Base-by-base conservation (phyloP, 2,888 invertebrate genomes). In the Incurvaria masculella region DNA sequence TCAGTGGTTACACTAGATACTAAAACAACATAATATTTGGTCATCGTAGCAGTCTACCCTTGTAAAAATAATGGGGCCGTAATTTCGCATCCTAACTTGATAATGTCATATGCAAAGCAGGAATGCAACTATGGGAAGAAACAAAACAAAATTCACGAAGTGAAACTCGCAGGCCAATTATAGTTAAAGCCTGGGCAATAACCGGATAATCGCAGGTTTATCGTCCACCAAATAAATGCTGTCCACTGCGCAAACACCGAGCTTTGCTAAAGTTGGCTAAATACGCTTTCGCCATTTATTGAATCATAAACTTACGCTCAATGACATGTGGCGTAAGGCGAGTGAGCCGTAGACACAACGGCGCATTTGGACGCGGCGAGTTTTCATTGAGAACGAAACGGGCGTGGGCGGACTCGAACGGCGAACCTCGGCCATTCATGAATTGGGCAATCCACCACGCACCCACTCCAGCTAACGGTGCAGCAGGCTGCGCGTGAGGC, bases 351-450 rank as follows among this genome's bases (percentile, higher is more conserved):
- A 66, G 70, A 69, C 69, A 64, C 56, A 51, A 57, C 55, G 68
- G 64, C 68, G 68, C 64, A 61, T 67, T 64, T 64, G 62, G 63
- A 61, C 63, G 67, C 66, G 23, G 23, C 23, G 67, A 68, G 65
- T 68, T 69, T 67, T 68, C 74, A 74, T 73, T 73, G 72, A 71
- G 50, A n/a, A 16, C 33, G 8, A 4, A n/a, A 6, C 11, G 46
- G 46, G 49, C 59, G 76, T 76, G 62, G 74, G 75, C 65, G 73
- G 61, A 69, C 71, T 54, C 47, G 69, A 57, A 33, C 23, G 11
- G 33, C 56, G 55, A 66, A 60, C 67, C 42, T 64, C 60, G 61
- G 67, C 67, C 76, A 76, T 76, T 76, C 76, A 76, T 73, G 68
- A 64, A 67, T 75, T 75, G 72, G 70, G 72, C 68, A 74, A 75